Evolutionary conservation across 2,797 vertebrate species (phyloP).

Genomic region (Anomalospiza imberbis): DNA sequence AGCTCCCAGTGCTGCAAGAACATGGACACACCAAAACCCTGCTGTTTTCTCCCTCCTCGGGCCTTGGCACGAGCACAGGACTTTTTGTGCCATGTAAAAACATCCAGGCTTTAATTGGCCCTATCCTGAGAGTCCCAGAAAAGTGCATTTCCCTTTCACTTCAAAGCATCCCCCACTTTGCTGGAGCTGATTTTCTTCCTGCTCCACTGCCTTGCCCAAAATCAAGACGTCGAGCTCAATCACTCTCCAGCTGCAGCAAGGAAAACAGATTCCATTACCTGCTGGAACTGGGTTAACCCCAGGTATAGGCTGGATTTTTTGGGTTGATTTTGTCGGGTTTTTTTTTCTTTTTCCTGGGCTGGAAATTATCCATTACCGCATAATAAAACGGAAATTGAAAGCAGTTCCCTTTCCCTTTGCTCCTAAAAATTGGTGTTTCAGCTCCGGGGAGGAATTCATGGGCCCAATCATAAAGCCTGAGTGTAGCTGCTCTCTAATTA

Average conservation of each 20-base stretch:
- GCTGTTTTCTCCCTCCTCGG: background rate
- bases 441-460: conserved; percentile 7
- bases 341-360: background rate
- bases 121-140: background rate
- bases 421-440: conserved; percentile 3
- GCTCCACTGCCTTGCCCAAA: background rate
- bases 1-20: background rate
- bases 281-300: conserved; percentile 24
- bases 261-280: conserved; percentile 32
- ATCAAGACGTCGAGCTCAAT: background rate
- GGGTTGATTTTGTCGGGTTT: no score
- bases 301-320: background rate
- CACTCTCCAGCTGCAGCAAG: background rate
- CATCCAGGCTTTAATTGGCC: background rate
- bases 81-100: background rate
- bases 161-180: background rate
- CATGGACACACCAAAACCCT: background rate
- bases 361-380: conserved; percentile 23
- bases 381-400: conserved; percentile 44
- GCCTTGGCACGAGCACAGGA: background rate
- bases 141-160: background rate
- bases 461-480: background rate
- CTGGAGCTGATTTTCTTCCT: conserved; percentile 8
- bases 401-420: conserved; percentile 18
- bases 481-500: background rate